Evolutionary conservation across 2,888 invertebrate species (phyloP).

Genomic region (Helleia helle): DNA sequence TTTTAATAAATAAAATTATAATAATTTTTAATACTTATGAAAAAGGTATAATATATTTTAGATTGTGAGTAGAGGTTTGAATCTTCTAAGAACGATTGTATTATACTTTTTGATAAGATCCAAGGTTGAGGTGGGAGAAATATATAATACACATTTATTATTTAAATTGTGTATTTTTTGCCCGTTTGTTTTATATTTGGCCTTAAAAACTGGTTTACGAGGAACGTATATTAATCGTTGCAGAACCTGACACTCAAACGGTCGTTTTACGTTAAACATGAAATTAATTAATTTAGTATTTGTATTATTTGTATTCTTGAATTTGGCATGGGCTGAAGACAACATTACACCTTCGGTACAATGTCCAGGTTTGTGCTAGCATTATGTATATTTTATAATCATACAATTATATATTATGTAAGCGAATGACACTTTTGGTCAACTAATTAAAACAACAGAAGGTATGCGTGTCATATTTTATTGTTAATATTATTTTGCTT

Average conservation of each 20-base stretch:
- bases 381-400: neutral
- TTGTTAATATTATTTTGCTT: too few species aligned
- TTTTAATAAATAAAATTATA: too few species aligned
- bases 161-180: neutral
- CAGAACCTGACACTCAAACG: conserved; percentile 1
- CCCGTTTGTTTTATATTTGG: neutral
- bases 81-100: too few species aligned
- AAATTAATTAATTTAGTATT: conserved; percentile 13
- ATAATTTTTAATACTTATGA: too few species aligned
- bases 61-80: too few species aligned
- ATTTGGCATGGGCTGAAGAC: neutral
- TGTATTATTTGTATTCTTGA: conserved; percentile 10
- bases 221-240: neutral
- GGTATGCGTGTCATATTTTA: neutral
- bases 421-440: too few species aligned
- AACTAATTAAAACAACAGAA: neutral
- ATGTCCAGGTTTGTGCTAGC: conserved; percentile 31
- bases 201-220: neutral
- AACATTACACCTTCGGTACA: conserved; percentile 28
- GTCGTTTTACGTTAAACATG: conserved; percentile 21
- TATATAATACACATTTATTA: neutral
- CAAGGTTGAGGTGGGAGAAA: too few species aligned
- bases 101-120: too few species aligned
- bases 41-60: too few species aligned
- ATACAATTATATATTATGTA: neutral